phyloP scores from a whole-genome alignment of 2,113 vertebrate genomes.

The Candoia aspera region DNA sequence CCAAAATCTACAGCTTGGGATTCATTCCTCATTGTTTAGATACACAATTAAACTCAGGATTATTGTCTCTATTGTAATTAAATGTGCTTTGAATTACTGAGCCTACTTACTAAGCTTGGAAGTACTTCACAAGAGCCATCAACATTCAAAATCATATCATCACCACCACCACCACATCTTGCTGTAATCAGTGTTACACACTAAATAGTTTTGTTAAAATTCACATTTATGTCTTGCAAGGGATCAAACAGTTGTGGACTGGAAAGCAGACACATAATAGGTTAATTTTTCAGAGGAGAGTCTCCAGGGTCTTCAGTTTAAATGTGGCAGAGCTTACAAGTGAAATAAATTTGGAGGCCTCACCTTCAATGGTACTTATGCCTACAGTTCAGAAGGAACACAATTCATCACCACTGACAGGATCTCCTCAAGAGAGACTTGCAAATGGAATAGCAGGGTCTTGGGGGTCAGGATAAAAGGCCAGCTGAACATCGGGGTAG shows the following conservation, averaged over 20 bases:
- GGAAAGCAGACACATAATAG: neutral
- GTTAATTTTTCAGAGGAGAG: conserved; percentile 28
- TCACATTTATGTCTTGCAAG: conserved; percentile 22
- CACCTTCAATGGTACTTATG: conserved; percentile 41
- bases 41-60: neutral
- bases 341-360: conserved; percentile 54
- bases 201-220: conserved; percentile 32
- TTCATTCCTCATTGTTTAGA: neutral
- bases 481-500: conserved; percentile 21
- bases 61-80: conserved; percentile 6
- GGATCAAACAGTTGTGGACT: conserved; percentile 15
- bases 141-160: neutral
- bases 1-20: neutral
- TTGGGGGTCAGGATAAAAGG: conserved; percentile 50
- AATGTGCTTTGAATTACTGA: neutral
- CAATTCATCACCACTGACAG: conserved; percentile 72
- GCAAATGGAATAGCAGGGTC: conserved; percentile 44
- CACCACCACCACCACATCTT: neutral
- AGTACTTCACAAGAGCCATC: conserved; percentile 21
- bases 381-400: conserved; percentile 51
- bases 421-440: conserved; percentile 51
- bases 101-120: conserved; percentile 10
- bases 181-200: conserved; percentile 28
- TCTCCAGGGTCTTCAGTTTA: conserved; percentile 46
- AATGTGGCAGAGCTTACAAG: conserved; percentile 55